phyloP scores from a whole-genome alignment of 1,140 invertebrate genomes.

The Andricus grossulariae region DNA sequence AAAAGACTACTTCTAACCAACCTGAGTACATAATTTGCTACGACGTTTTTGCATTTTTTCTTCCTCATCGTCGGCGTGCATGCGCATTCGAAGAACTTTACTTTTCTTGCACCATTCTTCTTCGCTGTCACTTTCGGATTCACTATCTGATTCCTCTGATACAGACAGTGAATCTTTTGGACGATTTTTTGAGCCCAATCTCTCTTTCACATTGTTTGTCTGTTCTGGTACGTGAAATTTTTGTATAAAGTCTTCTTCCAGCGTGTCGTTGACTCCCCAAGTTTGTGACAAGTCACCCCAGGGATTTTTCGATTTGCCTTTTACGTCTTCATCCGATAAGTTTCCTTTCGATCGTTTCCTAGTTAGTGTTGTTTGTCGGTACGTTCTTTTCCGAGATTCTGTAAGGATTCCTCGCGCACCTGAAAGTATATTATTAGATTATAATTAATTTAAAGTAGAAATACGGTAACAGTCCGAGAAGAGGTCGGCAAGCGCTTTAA shows the following conservation, averaged over 20 bases:
- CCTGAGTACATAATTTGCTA: constrained; percentile 52
- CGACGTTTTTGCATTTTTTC: constrained; percentile 76
- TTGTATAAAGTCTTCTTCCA: constrained; percentile 76
- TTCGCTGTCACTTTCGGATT: constrained; percentile 74
- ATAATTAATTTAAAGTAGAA: neutral
- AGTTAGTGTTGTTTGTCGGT: constrained; percentile 60
- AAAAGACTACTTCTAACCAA: constrained; percentile 36
- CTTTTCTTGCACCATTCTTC: constrained; percentile 78
- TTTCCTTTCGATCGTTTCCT: constrained; percentile 45
- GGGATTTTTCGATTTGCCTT: constrained; percentile 78
- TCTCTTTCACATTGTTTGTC: constrained; percentile 61
- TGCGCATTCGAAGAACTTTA: constrained; percentile 85
- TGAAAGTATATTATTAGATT: constrained; percentile 54
- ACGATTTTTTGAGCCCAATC: constrained; percentile 66
- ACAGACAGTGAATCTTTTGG: neutral
- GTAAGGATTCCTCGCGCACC: constrained; percentile 77
- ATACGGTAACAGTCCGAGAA: neutral
- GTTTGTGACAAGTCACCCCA: constrained; percentile 83
- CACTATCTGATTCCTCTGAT: constrained; percentile 54
- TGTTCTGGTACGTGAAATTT: constrained; percentile 35
- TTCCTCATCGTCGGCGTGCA: constrained; percentile 93
- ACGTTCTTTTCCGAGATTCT: constrained; percentile 74
- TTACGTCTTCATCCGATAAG: constrained; percentile 65
- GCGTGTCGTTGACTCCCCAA: constrained; percentile 81
- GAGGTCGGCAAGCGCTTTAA: neutral